Percentiles rank a stretch among this genome's conserved stretches.
Evolutionary conservation across 92 coral and sea anemone species (phyloP).

Genomic region (Phenganax subtilis): DNA sequence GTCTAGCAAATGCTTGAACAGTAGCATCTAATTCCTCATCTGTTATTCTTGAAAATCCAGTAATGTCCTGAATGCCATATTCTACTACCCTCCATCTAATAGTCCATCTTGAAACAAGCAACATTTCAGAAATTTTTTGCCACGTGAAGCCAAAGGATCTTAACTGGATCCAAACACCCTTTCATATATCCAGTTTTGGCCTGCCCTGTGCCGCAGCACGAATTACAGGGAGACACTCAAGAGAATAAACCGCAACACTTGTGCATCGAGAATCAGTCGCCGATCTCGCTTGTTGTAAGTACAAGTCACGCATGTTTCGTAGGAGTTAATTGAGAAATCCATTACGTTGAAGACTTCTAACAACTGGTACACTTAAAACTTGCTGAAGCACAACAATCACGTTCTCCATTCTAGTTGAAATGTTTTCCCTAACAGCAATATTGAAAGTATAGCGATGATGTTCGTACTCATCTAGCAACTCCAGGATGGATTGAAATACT

Average conservation of each 20-base stretch:
- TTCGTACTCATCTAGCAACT: constrained; percentile 45
- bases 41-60: constrained; percentile 39
- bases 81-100: constrained; percentile 41
- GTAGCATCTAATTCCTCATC: constrained; percentile 46
- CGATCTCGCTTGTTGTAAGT: constrained; percentile 23
- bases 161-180: constrained; percentile 44
- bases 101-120: constrained; percentile 54
- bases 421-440: constrained; percentile 40
- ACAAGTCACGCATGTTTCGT: constrained; percentile 30
- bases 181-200: constrained; percentile 44
- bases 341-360: constrained; percentile 14
- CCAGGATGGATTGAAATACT: constrained; percentile 30
- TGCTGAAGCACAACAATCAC: constrained; percentile 48
- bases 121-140: constrained; percentile 44
- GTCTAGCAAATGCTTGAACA: constrained; percentile 36
- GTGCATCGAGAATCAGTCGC: constrained; percentile 25
- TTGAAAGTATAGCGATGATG: constrained; percentile 37
- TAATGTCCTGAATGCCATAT: constrained; percentile 43
- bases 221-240: constrained; percentile 38
- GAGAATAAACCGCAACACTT: constrained; percentile 32
- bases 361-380: constrained; percentile 38
- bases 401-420: constrained; percentile 41
- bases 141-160: constrained; percentile 46
- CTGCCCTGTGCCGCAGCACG: constrained; percentile 37
- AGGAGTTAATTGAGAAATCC: constrained; percentile 15